These are phyloP conservation scores for Coboldia fuscipes DNA, from an alignment of 1,140 invertebrate species.

Conservation along the genomic window DNA sequence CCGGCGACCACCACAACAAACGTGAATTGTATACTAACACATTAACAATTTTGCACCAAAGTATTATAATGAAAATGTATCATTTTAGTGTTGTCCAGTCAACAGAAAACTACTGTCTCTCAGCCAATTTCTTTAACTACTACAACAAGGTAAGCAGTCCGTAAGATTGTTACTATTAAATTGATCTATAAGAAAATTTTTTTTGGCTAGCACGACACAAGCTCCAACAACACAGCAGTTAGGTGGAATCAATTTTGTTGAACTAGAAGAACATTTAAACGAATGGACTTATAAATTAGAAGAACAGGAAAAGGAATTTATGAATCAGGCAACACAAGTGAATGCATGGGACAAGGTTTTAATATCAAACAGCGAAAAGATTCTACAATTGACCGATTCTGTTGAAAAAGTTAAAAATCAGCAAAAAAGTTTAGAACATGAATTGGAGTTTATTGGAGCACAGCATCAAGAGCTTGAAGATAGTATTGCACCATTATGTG, in stretches of 20 bases:
- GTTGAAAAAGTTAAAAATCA: conserved; percentile 72
- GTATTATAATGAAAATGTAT: not conserved
- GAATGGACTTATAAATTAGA: conserved; percentile 89
- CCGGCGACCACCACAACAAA: not conserved
- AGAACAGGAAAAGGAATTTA: conserved; percentile 82
- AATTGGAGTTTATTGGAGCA: conserved; percentile 81
- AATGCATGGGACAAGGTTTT: conserved; percentile 86
- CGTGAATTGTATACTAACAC: not conserved
- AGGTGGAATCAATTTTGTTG: conserved; percentile 74
- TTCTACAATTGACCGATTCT: conserved; percentile 62
- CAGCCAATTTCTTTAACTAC: not conserved
- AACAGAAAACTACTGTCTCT: not conserved
- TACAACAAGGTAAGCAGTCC: not conserved
- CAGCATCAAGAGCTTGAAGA: conserved; percentile 88
- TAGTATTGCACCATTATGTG: conserved; percentile 63
- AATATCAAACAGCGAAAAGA: conserved; percentile 82
- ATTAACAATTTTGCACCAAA: not conserved
- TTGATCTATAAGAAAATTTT: no score
- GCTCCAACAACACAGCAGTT: conserved; percentile 20
- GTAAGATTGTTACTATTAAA: not conserved
- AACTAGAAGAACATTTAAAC: conserved; percentile 83
- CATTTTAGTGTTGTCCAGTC: not conserved
- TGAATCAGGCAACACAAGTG: conserved; percentile 83
- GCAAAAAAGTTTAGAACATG: conserved; percentile 75
- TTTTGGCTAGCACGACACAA: no score